phyloP scores from a whole-genome alignment of 2,797 vertebrate genomes.

The Gila robusta region DNA sequence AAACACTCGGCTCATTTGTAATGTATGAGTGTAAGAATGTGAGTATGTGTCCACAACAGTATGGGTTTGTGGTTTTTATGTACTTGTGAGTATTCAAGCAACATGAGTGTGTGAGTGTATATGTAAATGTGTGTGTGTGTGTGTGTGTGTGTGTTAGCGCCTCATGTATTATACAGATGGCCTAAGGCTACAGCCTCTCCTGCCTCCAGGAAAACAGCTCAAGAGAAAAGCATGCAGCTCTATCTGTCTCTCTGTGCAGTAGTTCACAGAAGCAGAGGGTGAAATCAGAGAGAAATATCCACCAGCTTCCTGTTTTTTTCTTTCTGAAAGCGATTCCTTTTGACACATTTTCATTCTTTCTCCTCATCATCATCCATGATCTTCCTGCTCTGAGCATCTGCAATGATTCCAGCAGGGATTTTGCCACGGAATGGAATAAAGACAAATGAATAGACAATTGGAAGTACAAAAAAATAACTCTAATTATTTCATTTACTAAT shows the following conservation, averaged over 20 bases:
- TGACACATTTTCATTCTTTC: constrained; percentile 26
- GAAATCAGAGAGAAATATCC: constrained; percentile 33
- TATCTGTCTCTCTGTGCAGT: constrained; percentile 24
- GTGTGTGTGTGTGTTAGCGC: constrained; percentile 56
- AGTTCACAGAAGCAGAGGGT: constrained; percentile 8
- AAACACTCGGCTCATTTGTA: not conserved
- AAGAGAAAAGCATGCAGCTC: constrained; percentile 32
- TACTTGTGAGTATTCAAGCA: constrained; percentile 32
- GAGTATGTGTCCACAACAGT: not conserved
- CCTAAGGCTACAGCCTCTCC: constrained; percentile 65
- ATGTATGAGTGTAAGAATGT: constrained; percentile 7
- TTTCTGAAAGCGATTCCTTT: constrained; percentile 11
- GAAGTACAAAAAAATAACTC: not conserved
- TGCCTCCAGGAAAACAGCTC: constrained; percentile 41
- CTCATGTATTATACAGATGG: constrained; percentile 73
- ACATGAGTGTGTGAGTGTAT: constrained; percentile 8
- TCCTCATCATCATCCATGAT: constrained; percentile 19
- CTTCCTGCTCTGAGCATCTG: constrained; percentile 19
- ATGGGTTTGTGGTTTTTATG: constrained; percentile 24
- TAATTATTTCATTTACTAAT: not conserved
- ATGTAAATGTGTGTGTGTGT: constrained; percentile 23
- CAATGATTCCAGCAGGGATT: constrained; percentile 10
- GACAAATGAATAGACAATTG: not conserved
- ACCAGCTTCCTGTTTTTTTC: constrained; percentile 20
- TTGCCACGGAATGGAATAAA: not conserved